Evolutionary conservation across 2,113 vertebrate genomes (phyloP).

Genomic region (Macquaria ambigua): DNA sequence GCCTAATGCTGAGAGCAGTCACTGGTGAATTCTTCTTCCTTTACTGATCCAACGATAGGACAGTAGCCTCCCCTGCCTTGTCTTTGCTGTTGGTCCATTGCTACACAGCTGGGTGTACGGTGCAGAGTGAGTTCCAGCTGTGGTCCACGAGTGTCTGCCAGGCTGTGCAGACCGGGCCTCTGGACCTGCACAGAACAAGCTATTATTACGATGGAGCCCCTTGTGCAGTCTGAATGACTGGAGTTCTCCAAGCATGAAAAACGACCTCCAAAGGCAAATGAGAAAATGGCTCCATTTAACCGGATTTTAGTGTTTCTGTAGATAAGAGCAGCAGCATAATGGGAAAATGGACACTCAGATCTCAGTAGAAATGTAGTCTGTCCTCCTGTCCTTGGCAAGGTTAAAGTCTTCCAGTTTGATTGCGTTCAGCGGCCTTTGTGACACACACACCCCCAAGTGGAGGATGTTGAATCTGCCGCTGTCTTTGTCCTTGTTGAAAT

Average conservation of each 20-base stretch:
- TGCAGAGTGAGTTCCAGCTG: conserved; percentile 57
- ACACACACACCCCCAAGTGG: conserved; percentile 38
- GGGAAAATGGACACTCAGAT: conserved; percentile 78
- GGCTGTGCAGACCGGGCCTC: conserved; percentile 45
- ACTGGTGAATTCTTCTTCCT: conserved; percentile 50
- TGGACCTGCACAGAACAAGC: conserved; percentile 58
- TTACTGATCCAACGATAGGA: conserved; percentile 46
- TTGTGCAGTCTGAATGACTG: conserved; percentile 71
- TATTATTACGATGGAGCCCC: conserved; percentile 72
- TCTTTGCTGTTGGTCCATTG: conserved; percentile 61
- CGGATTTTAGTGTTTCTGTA: conserved; percentile 83
- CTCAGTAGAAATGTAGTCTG: conserved; percentile 66
- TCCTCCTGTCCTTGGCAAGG: conserved; percentile 77
- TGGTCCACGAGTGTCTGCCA: conserved; percentile 46
- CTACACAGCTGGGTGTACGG: conserved; percentile 45
- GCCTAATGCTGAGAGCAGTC: conserved; percentile 59
- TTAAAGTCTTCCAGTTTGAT: conserved; percentile 72
- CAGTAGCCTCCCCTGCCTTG: conserved; percentile 25
- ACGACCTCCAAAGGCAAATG: conserved; percentile 83
- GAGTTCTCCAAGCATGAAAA: conserved; percentile 81
- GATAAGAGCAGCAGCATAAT: conserved; percentile 82
- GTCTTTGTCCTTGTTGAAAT: conserved; percentile 55
- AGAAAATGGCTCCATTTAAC: conserved; percentile 84
- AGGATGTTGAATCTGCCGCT: conserved; percentile 44
- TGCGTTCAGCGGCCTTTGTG: conserved; percentile 60